A percentile compares a stretch with the other conserved stretches of the same genome.
These are phyloP conservation scores for Ambastaia sidthimunki DNA, from an alignment of 2,797 vertebrate species.

Conservation along the genomic window DNA sequence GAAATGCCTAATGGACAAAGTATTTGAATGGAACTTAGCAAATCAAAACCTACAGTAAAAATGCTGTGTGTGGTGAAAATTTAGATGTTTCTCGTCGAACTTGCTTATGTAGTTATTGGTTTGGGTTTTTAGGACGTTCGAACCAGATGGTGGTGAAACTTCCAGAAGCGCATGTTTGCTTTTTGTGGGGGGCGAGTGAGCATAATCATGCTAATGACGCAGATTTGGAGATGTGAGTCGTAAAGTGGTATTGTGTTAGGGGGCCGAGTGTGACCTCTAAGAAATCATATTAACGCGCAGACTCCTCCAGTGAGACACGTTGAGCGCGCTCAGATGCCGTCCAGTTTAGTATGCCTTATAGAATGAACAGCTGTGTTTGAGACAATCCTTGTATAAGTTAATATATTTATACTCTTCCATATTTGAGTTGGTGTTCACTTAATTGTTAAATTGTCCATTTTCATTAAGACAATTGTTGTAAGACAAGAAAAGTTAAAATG, in stretches of 20 bases:
- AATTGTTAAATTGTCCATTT: not conserved
- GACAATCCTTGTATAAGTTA: not conserved
- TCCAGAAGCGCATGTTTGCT: slow-evolving; percentile 81
- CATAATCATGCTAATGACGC: slow-evolving; percentile 78
- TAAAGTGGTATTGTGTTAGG: slow-evolving; percentile 83
- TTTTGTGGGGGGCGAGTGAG: slow-evolving; percentile 65
- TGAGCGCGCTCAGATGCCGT: slow-evolving; percentile 12
- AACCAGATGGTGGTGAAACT: slow-evolving; percentile 87
- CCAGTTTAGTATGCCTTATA: slow-evolving; percentile 10
- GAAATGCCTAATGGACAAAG: not conserved
- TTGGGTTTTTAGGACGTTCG: slow-evolving; percentile 80
- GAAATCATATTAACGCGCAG: slow-evolving; percentile 78
- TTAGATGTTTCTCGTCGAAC: slow-evolving; percentile 72
- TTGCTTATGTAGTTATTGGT: slow-evolving; percentile 82
- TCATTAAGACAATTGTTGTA: slow-evolving; percentile 11
- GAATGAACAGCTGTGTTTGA: slow-evolving; percentile 5
- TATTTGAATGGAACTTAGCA: not conserved
- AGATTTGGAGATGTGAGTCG: slow-evolving; percentile 79
- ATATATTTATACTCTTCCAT: not conserved
- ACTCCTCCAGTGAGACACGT: slow-evolving; percentile 68
- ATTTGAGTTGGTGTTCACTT: not conserved
- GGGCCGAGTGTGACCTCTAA: slow-evolving; percentile 76
- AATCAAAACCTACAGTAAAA: slow-evolving; percentile 59
- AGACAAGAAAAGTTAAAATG: too few species aligned
- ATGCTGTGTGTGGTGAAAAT: slow-evolving; percentile 68